Evolutionary conservation across 2,113 vertebrate species (phyloP), one percentile per base, ranked within the genome.

Genomic region (Channa argus): DNA sequence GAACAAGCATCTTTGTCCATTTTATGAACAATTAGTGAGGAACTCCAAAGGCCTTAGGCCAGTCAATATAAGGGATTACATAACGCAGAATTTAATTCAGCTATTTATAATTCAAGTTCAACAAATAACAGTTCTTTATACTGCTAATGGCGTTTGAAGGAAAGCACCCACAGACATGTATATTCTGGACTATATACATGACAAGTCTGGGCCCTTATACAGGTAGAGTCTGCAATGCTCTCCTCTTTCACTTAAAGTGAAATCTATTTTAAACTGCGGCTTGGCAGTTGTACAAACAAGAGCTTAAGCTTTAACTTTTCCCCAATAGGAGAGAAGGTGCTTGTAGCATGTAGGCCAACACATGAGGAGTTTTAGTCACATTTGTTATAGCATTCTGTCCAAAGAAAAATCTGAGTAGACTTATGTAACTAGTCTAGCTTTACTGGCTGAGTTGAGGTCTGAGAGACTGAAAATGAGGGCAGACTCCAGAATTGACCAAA

Each of bases 251-350:
- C 39, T 79, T 85, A 82, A 36, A 83, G 85, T 85, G 80, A 84
- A 64, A 55, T 63, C 60, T 75, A 79, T 86, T 83, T 50, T 66
- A 63, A 89, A 85, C 83, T 90, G 89, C 91, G 86, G 88, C 88
- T 84, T 87, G 53, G 68, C 75, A 82, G 79, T 83, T 53, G 60
- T 61, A 85, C 39, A 69, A 85, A 85, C 76, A 51, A 80, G 85
- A 50, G 85, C 82, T 77, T 41, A 78, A 87, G 86, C 84, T 83
- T 84, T 82, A 90, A 86, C 88, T 86, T 91, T 88, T 79, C 72
- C 24, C 24, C 75, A 55, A 83, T 43, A 74, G 15, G 39, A 74
- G 74, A 77, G 72, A 87, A 82, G 76, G 85, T 87, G 82, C 84
- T 79, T 65, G 69, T 41, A 83, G 86, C 66, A 44, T 54, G 58